phyloP scores from a whole-genome alignment of 2,888 invertebrate genomes.

The Oeneis ivallda region DNA sequence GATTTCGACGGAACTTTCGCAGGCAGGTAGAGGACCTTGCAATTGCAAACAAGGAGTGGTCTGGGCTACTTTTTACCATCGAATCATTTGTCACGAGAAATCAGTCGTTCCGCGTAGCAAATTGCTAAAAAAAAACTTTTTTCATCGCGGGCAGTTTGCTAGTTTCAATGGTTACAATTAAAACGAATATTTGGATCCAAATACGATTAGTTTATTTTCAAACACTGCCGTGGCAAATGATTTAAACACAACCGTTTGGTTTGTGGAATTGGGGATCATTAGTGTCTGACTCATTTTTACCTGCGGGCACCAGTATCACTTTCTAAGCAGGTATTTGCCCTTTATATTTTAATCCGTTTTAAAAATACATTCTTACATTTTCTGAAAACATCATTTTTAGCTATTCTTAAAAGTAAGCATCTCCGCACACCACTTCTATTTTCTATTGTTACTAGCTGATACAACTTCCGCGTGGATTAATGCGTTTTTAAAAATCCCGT shows the following conservation, averaged over 20 bases:
- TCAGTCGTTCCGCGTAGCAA: too few relatives aligned
- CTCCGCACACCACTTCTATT: not conserved
- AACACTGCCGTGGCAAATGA: not conserved
- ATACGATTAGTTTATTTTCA: not conserved
- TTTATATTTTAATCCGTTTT: constrained; percentile 9
- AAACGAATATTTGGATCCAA: not conserved
- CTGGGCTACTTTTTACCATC: too few relatives aligned
- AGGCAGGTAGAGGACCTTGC: too few relatives aligned
- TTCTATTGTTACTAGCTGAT: too few relatives aligned
- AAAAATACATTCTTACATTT: not conserved
- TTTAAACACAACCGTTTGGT: not conserved
- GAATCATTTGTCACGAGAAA: too few relatives aligned
- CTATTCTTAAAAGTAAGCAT: not conserved
- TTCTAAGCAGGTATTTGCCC: not conserved
- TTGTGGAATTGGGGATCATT: constrained; percentile 32
- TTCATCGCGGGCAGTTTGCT: too few relatives aligned
- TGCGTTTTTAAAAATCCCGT: too few relatives aligned
- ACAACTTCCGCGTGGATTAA: too few relatives aligned
- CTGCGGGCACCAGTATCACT: constrained; percentile 32
- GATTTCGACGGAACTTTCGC: too few relatives aligned
- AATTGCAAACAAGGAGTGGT: too few relatives aligned
- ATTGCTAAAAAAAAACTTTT: too few relatives aligned
- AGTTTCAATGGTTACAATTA: too few relatives aligned
- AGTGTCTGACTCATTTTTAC: constrained; percentile 40
- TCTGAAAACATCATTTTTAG: not conserved